Percentiles rank a stretch among this genome's conserved stretches.
phyloP scores from a whole-genome alignment of 23 tunicate species.

The Halocynthia roretzi region DNA sequence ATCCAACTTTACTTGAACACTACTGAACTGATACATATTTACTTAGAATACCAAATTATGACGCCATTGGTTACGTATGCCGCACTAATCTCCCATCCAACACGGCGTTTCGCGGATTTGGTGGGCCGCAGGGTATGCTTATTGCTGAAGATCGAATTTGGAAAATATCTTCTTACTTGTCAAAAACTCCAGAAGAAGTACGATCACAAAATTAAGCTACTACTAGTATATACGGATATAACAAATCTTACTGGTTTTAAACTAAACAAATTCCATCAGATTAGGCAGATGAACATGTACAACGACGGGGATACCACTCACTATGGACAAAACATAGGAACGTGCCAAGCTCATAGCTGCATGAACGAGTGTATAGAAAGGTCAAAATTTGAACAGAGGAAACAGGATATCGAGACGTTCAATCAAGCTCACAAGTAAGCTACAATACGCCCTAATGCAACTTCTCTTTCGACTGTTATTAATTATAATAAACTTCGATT shows the following conservation, averaged over 20 bases:
- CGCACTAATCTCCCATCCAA: slow-evolving; percentile 72
- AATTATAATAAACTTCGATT: no score
- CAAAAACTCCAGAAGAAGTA: slow-evolving; percentile 51
- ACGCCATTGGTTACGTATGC: slow-evolving; percentile 31
- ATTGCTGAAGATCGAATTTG: slow-evolving; percentile 45
- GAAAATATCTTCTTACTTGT: slow-evolving; percentile 35
- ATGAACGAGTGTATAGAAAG: slow-evolving; percentile 53
- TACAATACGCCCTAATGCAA: not conserved
- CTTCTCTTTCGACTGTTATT: not conserved
- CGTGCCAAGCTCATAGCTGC: slow-evolving; percentile 27
- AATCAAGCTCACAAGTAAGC: slow-evolving; percentile 43
- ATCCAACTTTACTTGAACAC: not conserved
- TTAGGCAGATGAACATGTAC: slow-evolving; percentile 58
- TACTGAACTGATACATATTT: not conserved
- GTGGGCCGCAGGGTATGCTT: slow-evolving; percentile 67
- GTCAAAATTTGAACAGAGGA: slow-evolving; percentile 22
- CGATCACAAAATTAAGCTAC: not conserved
- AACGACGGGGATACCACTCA: slow-evolving; percentile 53
- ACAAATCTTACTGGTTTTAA: no score
- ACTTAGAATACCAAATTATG: slow-evolving; percentile 39
- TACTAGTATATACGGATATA: not conserved
- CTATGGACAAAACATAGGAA: slow-evolving; percentile 26
- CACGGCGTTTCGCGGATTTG: slow-evolving; percentile 94
- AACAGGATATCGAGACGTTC: slow-evolving; percentile 32
- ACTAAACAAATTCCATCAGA: slow-evolving; percentile 5